These are phyloP conservation scores for Aproaerema taeniolella DNA, from an alignment of 2,888 invertebrate genomes.

Conservation along the genomic window DNA sequence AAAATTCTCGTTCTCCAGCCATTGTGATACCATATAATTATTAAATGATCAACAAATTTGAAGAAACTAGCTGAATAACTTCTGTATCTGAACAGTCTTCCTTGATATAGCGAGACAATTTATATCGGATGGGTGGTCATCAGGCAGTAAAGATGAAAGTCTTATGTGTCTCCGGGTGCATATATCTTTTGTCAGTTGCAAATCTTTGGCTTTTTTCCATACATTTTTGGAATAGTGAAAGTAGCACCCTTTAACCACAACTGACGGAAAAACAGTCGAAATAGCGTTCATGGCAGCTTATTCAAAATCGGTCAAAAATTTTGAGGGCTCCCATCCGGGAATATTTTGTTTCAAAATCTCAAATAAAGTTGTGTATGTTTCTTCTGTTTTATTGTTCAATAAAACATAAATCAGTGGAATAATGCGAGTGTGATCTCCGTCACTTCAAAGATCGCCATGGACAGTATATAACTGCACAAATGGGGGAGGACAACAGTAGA, in stretches of 20 bases:
- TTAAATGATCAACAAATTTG: too few species aligned
- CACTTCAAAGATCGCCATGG: conserved; percentile 12
- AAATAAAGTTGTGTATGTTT: conserved; percentile 10
- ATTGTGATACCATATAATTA: too few species aligned
- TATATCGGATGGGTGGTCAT: too few species aligned
- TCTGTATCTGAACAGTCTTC: too few species aligned
- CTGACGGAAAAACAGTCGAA: conserved; percentile 7
- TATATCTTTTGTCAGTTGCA: neutral
- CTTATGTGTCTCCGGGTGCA: conserved; percentile 3
- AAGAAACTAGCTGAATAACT: too few species aligned
- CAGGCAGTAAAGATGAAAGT: conserved; percentile 13
- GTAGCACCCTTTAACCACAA: conserved; percentile 12
- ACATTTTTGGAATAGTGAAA: conserved; percentile 14
- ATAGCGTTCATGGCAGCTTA: conserved; percentile 14
- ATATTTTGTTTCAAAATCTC: conserved; percentile 9
- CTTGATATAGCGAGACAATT: too few species aligned
- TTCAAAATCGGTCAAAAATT: conserved; percentile 13
- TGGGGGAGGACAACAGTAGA: conserved; percentile 12
- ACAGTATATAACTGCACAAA: conserved; percentile 12
- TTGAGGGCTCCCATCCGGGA: conserved; percentile 7
- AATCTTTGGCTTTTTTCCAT: conserved; percentile 15
- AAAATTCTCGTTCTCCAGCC: too few species aligned
- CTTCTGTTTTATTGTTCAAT: conserved; percentile 11
- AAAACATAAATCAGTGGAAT: conserved; percentile 13
- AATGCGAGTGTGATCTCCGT: conserved; percentile 9